Percentiles rank a stretch among this genome's conserved stretches.
Evolutionary conservation across 2,797 vertebrate species (phyloP).

Genomic region (Anableps anableps): DNA sequence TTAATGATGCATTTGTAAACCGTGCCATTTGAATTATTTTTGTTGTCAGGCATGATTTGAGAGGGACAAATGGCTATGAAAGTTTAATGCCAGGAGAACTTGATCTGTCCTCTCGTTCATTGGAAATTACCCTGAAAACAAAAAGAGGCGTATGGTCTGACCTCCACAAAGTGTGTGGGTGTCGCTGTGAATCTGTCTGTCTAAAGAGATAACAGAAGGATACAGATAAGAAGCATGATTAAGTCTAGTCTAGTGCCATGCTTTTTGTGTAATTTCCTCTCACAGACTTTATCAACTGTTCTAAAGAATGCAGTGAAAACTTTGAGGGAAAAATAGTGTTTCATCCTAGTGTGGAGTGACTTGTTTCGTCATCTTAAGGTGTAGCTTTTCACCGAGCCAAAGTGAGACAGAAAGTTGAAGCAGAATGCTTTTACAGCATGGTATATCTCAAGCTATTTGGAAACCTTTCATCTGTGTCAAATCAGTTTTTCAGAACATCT

Average conservation of each 20-base stretch:
- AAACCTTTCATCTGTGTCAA: constrained; percentile 26
- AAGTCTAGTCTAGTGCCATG: constrained; percentile 19
- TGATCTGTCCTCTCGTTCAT: constrained; percentile 48
- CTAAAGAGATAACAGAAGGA: constrained; percentile 24
- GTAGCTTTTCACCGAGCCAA: constrained; percentile 15
- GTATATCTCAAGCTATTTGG: constrained; percentile 19
- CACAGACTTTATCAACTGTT: constrained; percentile 10
- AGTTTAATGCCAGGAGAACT: constrained; percentile 78
- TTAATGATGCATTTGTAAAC: constrained; percentile 73
- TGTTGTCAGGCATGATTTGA: constrained; percentile 56
- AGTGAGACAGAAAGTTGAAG: constrained; percentile 19
- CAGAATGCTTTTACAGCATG: not conserved
- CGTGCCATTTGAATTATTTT: constrained; percentile 56
- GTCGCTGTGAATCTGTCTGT: constrained; percentile 12
- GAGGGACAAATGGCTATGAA: constrained; percentile 68
- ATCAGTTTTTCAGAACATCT: constrained; percentile 29
- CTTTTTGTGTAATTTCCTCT: not conserved
- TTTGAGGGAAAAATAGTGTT: constrained; percentile 3
- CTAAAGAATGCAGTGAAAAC: not conserved
- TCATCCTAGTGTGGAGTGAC: not conserved
- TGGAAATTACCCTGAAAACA: constrained; percentile 48
- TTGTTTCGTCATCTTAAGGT: constrained; percentile 24
- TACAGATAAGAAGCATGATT: constrained; percentile 29
- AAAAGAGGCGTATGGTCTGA: constrained; percentile 26
- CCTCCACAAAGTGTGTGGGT: constrained; percentile 10